A percentile compares a stretch with the other conserved stretches of the same genome.
Conservation (phyloP, 2,797 vertebrate genomes). For the Calcarius lapponicus region DNA sequence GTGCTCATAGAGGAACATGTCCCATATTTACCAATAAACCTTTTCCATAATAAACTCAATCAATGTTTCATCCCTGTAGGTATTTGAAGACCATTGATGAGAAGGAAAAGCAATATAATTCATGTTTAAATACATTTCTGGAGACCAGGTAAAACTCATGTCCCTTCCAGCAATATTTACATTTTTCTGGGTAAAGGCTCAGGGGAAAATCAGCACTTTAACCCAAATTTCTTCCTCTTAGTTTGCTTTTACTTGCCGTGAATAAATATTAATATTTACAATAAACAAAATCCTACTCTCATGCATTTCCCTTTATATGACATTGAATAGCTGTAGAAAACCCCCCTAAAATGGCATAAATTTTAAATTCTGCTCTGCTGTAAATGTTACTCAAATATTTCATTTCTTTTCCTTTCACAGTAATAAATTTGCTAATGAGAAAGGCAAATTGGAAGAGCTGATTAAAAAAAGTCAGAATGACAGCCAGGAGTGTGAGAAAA, state of each 20-base stretch:
- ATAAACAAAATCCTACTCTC: background rate
- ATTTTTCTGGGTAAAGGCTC: background rate
- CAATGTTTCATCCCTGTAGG: slow-evolving; percentile 65
- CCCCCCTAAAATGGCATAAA: background rate
- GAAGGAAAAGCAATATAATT: slow-evolving; percentile 73
- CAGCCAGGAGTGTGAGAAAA: slow-evolving; percentile 66
- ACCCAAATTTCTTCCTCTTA: background rate
- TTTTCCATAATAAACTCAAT: background rate
- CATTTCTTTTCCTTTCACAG: slow-evolving; percentile 69
- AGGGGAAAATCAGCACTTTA: background rate
- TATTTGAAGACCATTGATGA: slow-evolving; percentile 72
- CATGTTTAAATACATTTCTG: slow-evolving; percentile 68
- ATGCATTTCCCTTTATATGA: background rate
- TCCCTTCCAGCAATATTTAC: background rate
- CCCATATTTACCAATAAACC: background rate
- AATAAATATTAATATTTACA: background rate
- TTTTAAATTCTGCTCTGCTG: background rate
- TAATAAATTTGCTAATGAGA: slow-evolving; percentile 82
- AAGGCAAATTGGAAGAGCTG: slow-evolving; percentile 83
- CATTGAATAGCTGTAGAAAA: background rate
- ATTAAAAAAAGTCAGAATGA: slow-evolving; percentile 72
- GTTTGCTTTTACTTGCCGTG: background rate
- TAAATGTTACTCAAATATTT: background rate
- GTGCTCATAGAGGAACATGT: background rate
- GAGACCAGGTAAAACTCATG: slow-evolving; percentile 79